These are phyloP conservation scores for Drosophila histrio DNA, from an alignment of 2,888 invertebrate species.

Conservation along the genomic window DNA sequence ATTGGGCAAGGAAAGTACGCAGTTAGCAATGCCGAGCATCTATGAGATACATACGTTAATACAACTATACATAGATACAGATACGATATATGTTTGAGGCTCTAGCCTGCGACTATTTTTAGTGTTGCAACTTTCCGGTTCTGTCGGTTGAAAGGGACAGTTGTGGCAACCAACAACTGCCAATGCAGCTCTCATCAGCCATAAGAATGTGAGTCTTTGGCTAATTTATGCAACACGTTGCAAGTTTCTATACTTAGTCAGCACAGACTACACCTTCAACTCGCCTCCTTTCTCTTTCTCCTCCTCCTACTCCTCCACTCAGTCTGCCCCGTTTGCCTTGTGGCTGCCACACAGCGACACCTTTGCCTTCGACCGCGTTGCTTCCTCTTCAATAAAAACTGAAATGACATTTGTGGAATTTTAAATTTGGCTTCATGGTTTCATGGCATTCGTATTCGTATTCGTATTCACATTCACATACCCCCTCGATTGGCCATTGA, in stretches of 20 bases:
- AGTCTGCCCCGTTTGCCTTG: not conserved
- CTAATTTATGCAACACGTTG: conserved; percentile 75
- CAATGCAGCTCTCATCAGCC: not conserved
- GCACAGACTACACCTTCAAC: not conserved
- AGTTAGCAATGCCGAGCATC: conserved; percentile 35
- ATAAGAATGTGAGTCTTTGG: not conserved
- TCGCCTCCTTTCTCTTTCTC: not conserved
- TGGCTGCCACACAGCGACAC: conserved; percentile 21
- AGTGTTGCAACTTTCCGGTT: conserved; percentile 42
- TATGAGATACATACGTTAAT: conserved; percentile 10
- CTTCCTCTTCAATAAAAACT: conserved; percentile 60
- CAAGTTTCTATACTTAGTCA: conserved; percentile 36
- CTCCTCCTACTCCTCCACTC: not conserved
- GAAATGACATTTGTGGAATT: conserved; percentile 77
- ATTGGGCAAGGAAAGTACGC: conserved; percentile 55
- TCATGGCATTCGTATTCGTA: conserved; percentile 27
- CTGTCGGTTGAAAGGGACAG: conserved; percentile 28
- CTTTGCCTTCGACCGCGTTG: conserved; percentile 21
- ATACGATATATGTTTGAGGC: not conserved
- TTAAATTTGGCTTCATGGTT: conserved; percentile 65
- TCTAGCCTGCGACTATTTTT: conserved; percentile 35
- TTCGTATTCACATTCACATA: conserved; percentile 1
- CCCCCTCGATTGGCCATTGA: conserved; percentile 75
- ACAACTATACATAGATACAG: not conserved
- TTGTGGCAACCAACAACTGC: conserved; percentile 7